Base-by-base conservation (phyloP, 2,797 vertebrate species). In the Aulostomus chinensis region DNA sequence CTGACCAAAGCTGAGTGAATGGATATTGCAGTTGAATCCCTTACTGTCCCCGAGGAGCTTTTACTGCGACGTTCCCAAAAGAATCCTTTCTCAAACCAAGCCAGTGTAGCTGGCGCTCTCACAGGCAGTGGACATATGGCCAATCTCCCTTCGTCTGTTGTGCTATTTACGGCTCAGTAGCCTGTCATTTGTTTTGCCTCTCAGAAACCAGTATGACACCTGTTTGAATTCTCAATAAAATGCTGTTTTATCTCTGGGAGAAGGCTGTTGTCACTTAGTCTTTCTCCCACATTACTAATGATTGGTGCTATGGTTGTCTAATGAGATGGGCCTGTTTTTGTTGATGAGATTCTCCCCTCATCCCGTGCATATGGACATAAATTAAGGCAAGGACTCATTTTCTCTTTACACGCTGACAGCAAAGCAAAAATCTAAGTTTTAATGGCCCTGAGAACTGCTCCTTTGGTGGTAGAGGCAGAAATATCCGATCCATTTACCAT, bases 201-300 rank as follows among this genome's bases (percentile, higher is more conserved):
- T 75, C 74, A 84, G 83, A 80, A 88, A 76, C 75, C 79, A 78
- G 76, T 73, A 75, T 76, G 84, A 88, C 88, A 91, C 89, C 86
- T 90, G 89, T 91, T 89, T 89, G 88, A 90, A 87, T 89, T 89
- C 85, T 71, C 80, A 68, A 80, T 83, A 74, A 86, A 82, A 86
- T 66, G 72, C 29, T 69, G 66, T 78, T 69, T 43, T 51, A 48
- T 73, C 68, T 75, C 54, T 67, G 64, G 56, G 36, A 71, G 77
- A 78, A 75, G 32, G 63, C 72, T 77, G 68, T 64, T 80, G 76
- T 76, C 71, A 71, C 75, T 70, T 79, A 61, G 74, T 84, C 68
- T 68, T 60, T 58, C 50, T 65, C 57, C 56, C 68, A 62, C 68
- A 57, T 65, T 65, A 43, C 50, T 51, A 56, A 60, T 78, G 62